Evolutionary conservation across 2,113 vertebrate species (phyloP), one percentile per base, ranked within the genome.

Genomic region (Hemichromis elongatus): DNA sequence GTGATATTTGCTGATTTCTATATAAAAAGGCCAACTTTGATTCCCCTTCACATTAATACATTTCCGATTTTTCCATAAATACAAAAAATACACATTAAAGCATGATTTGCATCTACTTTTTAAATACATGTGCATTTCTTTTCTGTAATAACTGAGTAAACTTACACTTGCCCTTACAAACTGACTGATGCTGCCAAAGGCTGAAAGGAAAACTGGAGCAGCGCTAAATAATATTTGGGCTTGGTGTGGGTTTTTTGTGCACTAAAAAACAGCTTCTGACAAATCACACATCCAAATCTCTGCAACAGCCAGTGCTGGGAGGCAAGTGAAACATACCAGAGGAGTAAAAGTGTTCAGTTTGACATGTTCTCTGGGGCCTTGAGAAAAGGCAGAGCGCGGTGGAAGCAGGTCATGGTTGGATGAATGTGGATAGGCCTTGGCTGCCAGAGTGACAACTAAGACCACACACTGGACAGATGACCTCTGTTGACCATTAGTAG

Each of bases 331-430:
- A 90, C 84, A 92, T 81, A 87, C 83, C 92, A 93, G 92, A 91
- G 54, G 40, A 86, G 80, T 79, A 85, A 86, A 90, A 92, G 90
- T 84, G 91, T 91, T 92, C 50, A 19, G 28, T 82, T 80, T 94
- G 91, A 93, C 93, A 92, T 90, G 88, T 94, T 94, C 92, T 94
- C 77, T 9, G 75, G 85, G 66, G 81, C 75, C 63, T 86, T 90
- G 93, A 95, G 81, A 24, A 94, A 94, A 95, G 85, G 88, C 94
- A 95, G 92, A 94, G 88, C 61, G 16, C 16, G 54, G 81, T 87
- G 89, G 93, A 92, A 90, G 92, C 89, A 81, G 91, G 92, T 92
- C 91, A 89, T 86, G 94, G 85, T 84, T 88, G 94, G 90, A 91
- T 85, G 86, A 88, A 83, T 77, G 82, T 82, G 91, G 92, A 83